Evolutionary conservation across 2,797 vertebrate species (phyloP), one percentile per base, ranked within the genome.

Genomic region (Graptemys geographica): DNA sequence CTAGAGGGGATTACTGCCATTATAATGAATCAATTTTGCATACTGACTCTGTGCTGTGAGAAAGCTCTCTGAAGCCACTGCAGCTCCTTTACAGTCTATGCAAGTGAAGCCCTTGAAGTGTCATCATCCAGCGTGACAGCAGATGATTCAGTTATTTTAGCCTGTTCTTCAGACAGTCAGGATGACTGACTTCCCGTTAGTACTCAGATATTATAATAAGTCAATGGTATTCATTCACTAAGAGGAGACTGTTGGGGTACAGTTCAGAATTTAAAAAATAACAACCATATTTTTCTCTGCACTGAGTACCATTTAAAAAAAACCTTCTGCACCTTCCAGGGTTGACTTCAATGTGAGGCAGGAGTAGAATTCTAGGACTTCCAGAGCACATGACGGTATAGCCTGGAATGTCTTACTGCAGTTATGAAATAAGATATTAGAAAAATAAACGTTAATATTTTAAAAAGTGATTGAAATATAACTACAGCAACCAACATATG

Each of bases 401-500:
- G 65, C 28, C 78, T 62, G 52, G 31, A 57, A 1, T 33, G 33
- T 9, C 37, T 1, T 52, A 19, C 33, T n/a, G 18, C 16, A 19
- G 33, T 19, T 65, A 65, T n/a, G 62, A n/a, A 65, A 65, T n/a
- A 18, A n/a, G 62, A n/a, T n/a, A 9, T 65, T 65, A 65, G 59
- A 65, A 65, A n/a, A 65, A 44, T 74, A 90, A 81, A 11, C 94
- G 47, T 33, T 49, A 57, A 10, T 83, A 87, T 86, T 93, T 83
- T 59, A 84, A 56, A 69, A 88, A 21, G 21, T 0, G 0, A 57
- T 33, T 0, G 1, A 65, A 72, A 33, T 44, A 56, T 0, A 3
- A 37, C 37, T 76, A 51, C 49, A 31, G 57, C 44, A 90, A 87
- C 28, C 37, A 80, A 79, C 82, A 47, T 80, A 55, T 5, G 28